These are phyloP conservation scores for Anolis sagrei DNA, from an alignment of 2,113 vertebrate genomes.

Conservation along the genomic window DNA sequence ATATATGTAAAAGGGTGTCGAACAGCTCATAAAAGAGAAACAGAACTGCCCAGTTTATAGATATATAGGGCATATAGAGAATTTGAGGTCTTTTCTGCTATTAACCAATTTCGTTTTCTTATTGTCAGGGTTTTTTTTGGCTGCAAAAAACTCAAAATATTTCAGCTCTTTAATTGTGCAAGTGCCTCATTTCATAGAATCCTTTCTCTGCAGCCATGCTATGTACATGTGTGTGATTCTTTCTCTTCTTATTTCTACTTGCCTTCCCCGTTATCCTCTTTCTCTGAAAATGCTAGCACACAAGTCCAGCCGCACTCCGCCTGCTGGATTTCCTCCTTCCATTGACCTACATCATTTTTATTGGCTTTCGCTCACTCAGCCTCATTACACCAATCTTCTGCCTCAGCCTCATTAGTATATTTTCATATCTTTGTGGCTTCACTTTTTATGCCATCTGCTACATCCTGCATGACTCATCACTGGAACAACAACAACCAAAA, in stretches of 20 bases:
- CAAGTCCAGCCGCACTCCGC: background rate
- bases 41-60: background rate
- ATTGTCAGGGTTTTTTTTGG: background rate
- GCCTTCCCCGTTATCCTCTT: background rate
- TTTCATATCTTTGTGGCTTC: conserved; percentile 33
- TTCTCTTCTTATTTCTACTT: background rate
- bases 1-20: background rate
- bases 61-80: background rate
- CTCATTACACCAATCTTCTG: conserved; percentile 6
- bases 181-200: background rate
- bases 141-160: background rate
- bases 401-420: conserved; percentile 14
- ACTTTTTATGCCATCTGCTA: conserved; percentile 35
- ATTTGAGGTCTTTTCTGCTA: no score
- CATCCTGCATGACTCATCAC: conserved; percentile 30
- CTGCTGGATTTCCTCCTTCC: background rate
- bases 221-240: background rate
- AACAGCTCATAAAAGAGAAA: background rate
- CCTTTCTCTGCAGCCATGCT: accelerated
- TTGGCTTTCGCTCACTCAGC: conserved; percentile 9
- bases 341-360: background rate
- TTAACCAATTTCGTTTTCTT: accelerated
- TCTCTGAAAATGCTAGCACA: background rate
- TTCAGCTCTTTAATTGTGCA: background rate
- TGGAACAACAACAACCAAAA: conserved; percentile 14